phyloP scores from a whole-genome alignment of 2,113 vertebrate species.

The Amblyornis subalaris region DNA sequence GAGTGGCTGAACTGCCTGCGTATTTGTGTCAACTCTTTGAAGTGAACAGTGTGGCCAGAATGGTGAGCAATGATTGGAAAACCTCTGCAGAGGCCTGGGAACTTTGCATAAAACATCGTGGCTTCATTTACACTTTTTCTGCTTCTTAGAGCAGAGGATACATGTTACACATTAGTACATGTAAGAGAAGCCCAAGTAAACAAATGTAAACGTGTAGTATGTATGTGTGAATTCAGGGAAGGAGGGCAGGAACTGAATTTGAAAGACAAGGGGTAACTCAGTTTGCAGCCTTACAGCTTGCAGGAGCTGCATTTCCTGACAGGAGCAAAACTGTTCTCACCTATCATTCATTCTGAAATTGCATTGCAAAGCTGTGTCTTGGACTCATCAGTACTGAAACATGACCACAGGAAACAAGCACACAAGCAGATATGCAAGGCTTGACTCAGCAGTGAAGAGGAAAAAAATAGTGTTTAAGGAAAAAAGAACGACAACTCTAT shows the following conservation, averaged over 20 bases:
- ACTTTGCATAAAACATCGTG: neutral
- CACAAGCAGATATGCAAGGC: slow-evolving; percentile 64
- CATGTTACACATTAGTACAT: neutral
- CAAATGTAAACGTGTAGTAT: neutral
- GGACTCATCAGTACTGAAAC: slow-evolving; percentile 57
- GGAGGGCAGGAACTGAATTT: neutral
- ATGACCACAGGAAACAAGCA: slow-evolving; percentile 63
- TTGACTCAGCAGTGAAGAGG: slow-evolving; percentile 59
- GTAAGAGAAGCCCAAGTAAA: neutral
- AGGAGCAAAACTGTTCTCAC: neutral
- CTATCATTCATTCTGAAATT: slow-evolving; percentile 61
- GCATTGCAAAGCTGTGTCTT: slow-evolving; percentile 62
- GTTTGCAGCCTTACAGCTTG: neutral
- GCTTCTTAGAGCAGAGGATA: neutral
- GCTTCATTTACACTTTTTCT: neutral
- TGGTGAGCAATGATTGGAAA: neutral
- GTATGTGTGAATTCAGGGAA: neutral
- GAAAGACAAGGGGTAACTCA: neutral
- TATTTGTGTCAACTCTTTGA: neutral
- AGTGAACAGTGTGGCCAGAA: neutral
- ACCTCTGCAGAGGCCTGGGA: neutral
- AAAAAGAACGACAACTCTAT: neutral
- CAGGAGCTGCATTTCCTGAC: neutral
- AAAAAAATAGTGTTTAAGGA: neutral
- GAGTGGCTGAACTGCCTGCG: neutral